Base-by-base conservation (phyloP, 2,888 invertebrate genomes). In the Pollenia angustigena region DNA sequence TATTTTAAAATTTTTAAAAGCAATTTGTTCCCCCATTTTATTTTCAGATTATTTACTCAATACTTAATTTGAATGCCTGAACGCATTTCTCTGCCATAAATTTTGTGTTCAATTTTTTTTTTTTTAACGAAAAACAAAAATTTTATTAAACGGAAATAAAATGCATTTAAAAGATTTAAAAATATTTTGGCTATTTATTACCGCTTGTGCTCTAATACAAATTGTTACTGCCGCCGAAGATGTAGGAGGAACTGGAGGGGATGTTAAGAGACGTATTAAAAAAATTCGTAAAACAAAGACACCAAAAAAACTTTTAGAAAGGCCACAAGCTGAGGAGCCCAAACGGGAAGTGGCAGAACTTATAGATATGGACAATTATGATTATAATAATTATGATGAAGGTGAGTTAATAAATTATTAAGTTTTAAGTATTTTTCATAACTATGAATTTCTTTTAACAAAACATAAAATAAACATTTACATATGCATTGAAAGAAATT, bases 281-380 rank as follows among this genome's bases (percentile, higher is more conserved):
- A 87, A 75, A 60, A 18, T 85, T 8, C 88, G 81, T 52, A 88
- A 88, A 85, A 9, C 72, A 12, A 80, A 79, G n/a, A 18, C 23
- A 10, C 84, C 60, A 0, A 88, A 87, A 68, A 44, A 32, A 23
- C 44, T 68, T 0, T 4, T 81, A n/a, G 89, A 90, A 23, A 89
- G 89, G 44, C 90, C 90, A 12, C 91, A 91, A 74, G 89, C 90
- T 0, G 90, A 90, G 75, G 90, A 90, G 14, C 88, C 91, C 1
- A 89, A 88, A 60, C 88, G 89, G 40, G 83, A 86, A 66, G 89
- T 88, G 7, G 89, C 91, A 2, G 88, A 80, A 18, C 44, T 85
- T n/a, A 89, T 89, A 11, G 90, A 90, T 50, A 88, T 90, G 60
- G 90, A 90, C 1, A 88, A 86, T 16, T 85, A 88, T 50, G 90